These are phyloP conservation scores for Epinotia brunnichana DNA, from an alignment of 2,888 invertebrate genomes.

Conservation along the genomic window DNA sequence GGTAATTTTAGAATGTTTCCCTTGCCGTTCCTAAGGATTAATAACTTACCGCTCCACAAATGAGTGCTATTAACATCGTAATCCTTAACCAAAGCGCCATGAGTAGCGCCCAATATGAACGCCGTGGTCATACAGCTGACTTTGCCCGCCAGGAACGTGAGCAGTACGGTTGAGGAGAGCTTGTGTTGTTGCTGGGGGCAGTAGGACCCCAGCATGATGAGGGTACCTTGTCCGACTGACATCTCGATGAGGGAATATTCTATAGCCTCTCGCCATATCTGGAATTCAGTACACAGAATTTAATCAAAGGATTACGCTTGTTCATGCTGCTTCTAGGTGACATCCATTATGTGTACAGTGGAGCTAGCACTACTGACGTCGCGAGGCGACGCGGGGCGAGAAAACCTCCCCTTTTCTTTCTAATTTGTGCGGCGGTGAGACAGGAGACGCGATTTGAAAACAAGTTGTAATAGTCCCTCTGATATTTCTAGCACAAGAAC, in stretches of 20 bases:
- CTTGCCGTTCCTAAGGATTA: neutral
- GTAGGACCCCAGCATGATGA: constrained; percentile 73
- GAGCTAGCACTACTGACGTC: no score
- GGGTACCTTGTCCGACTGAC: constrained; percentile 69
- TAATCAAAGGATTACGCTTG: no score
- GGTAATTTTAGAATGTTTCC: no score
- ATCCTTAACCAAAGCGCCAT: constrained; percentile 67
- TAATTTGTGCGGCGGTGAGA: no score
- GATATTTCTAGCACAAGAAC: no score
- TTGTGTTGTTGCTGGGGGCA: constrained; percentile 65
- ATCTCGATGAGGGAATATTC: constrained; percentile 74
- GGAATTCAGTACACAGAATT: constrained; percentile 34
- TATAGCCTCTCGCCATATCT: constrained; percentile 77
- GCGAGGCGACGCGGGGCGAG: no score
- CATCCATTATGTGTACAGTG: no score
- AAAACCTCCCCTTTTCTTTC: no score
- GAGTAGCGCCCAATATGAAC: constrained; percentile 66
- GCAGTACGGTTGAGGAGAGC: constrained; percentile 62
- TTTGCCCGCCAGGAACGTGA: constrained; percentile 66
- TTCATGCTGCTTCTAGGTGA: no score
- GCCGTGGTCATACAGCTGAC: constrained; percentile 60
- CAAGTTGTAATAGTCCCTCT: no score
- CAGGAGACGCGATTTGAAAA: no score
- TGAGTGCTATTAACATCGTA: constrained; percentile 63
- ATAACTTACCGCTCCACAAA: constrained; percentile 61